Evolutionary conservation across 2,888 invertebrate species (phyloP), one percentile per base, ranked within the genome.

Genomic region (Elaeidobius kamerunicus): DNA sequence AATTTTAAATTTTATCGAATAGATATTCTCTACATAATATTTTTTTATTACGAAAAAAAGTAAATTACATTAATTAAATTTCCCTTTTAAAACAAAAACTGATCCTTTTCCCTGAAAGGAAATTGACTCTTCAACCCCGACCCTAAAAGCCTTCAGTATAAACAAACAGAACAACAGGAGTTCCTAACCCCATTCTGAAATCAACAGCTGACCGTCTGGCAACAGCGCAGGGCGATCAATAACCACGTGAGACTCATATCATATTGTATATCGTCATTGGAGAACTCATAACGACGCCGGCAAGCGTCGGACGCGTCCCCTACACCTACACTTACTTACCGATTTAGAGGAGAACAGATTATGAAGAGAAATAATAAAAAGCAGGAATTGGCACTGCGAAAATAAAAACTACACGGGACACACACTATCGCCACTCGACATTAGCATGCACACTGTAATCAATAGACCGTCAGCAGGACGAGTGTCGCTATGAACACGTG

Each of bases 191-290:
- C 30, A 40, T 28, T 28, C 30, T 23, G 39, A 40, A 30, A 45
- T 52, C 35, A 17, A 32, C 45, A 30, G 40, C n/a, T 23, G 11
- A 23, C 42, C 20, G 16, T 35, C 15, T 43, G 58, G 55, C 58
- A 58, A 56, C 58, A 20, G 16, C 36, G 56, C 43, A 66, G 68
- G 65, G 61, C 68, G 68, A 70, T 70, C 71, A 69, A 72, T 71
- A 69, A 66, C 68, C 69, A 68, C 69, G 68, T 68, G 69, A 65
- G 65, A 57, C 66, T 68, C 69, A 70, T 71, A 71, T 72, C 70
- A 71, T 71, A 71, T 70, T 67, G 69, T 69, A 71, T 69, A 65
- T 65, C 66, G 70, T 69, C 70, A 71, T 70, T 70, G 71, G 71
- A 69, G 58, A 56, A 56, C 49, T 56, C 61, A 58, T 59, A 60